Conservation (phyloP, 2,888 invertebrate genomes). For the Tethea ocularis region DNA sequence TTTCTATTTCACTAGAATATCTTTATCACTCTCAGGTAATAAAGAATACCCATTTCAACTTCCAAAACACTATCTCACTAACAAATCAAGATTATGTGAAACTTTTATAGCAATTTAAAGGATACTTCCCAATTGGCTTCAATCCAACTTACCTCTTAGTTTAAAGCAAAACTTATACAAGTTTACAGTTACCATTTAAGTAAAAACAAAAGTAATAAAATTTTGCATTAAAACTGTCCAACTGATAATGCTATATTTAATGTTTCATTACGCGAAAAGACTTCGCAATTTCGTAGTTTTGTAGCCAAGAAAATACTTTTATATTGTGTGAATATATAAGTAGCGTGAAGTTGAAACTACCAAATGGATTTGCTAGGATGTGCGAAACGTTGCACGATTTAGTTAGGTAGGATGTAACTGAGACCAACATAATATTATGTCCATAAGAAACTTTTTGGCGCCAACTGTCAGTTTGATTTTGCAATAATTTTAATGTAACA, state of each 20-base stretch:
- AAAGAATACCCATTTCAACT: neutral
- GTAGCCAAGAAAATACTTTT: neutral
- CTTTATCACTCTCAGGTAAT: neutral
- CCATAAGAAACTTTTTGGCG: neutral
- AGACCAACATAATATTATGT: neutral
- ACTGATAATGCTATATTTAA: neutral
- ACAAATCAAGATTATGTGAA: neutral
- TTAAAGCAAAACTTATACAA: neutral
- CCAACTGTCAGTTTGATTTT: neutral
- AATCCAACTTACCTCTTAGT: neutral
- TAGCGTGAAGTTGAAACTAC: neutral
- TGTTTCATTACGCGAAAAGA: neutral
- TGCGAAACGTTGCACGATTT: neutral
- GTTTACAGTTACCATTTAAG: neutral
- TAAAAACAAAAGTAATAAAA: neutral
- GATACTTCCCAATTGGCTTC: neutral
- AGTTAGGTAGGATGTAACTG: neutral
- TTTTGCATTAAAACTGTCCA: neutral
- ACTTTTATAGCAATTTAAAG: slow-evolving; percentile 2
- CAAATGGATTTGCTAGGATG: neutral
- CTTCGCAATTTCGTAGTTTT: neutral
- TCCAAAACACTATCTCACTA: neutral
- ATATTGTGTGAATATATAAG: neutral
- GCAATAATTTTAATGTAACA: too few species aligned
- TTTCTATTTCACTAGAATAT: neutral